phyloP scores from a whole-genome alignment of 2,113 vertebrate species.

The Porphyrio hochstetteri region DNA sequence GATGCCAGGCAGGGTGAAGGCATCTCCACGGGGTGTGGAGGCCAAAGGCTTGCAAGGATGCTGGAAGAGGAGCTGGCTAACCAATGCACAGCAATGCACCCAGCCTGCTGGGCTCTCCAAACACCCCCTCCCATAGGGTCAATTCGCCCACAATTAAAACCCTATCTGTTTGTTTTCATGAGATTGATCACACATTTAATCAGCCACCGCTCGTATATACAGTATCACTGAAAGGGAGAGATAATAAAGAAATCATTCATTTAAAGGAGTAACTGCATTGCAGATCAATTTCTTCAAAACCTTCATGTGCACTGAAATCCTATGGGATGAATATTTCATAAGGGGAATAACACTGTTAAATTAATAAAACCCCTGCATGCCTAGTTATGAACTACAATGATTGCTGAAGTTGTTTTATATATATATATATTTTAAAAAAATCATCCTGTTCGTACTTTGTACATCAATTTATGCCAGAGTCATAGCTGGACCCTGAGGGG shows the following conservation, averaged over 20 bases:
- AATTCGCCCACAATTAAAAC: conserved; percentile 47
- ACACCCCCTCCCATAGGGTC: not conserved
- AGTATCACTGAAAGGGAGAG: conserved; percentile 47
- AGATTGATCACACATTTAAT: conserved; percentile 51
- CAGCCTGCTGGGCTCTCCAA: not conserved
- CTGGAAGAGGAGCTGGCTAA: not conserved
- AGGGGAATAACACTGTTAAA: conserved; percentile 74
- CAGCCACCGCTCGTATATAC: not conserved
- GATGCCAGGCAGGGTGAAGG: not conserved
- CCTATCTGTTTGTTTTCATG: conserved; percentile 44
- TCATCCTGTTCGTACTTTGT: conserved; percentile 66
- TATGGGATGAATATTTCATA: conserved; percentile 76
- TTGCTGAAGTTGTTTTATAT: conserved; percentile 51
- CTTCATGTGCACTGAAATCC: conserved; percentile 71
- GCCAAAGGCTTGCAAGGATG: not conserved
- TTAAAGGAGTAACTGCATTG: conserved; percentile 73
- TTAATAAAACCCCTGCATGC: conserved; percentile 68
- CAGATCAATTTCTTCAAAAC: conserved; percentile 74
- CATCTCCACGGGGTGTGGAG: not conserved
- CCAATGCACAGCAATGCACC: not conserved
- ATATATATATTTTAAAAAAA: not conserved
- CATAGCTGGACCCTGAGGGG: conserved; percentile 59
- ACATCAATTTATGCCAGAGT: conserved; percentile 59
- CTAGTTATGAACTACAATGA: conserved; percentile 73
- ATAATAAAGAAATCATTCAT: conserved; percentile 71